Percentiles rank a stretch among this genome's conserved stretches.
These are phyloP conservation scores for Neogale vison DNA, from an alignment of 2,113 vertebrate genomes.

Conservation along the genomic window DNA sequence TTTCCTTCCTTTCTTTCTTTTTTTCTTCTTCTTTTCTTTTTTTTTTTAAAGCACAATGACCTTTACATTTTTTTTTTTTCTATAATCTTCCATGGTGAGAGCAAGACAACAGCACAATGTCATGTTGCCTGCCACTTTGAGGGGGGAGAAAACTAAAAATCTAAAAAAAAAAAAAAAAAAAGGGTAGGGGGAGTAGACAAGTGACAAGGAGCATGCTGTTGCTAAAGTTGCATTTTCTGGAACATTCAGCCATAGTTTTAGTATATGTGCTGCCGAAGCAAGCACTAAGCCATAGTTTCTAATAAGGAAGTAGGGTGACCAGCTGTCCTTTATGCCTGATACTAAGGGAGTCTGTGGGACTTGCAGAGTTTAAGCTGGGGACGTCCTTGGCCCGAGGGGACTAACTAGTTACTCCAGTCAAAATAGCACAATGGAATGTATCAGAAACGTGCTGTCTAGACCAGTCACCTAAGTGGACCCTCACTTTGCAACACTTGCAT, in stretches of 20 bases:
- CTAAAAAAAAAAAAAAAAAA: not conserved
- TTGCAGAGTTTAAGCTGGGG: not conserved
- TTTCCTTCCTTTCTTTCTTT: constrained; percentile 36
- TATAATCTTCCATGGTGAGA: not conserved
- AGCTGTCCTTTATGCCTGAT: not conserved
- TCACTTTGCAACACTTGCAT: fast-evolving
- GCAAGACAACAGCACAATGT: not conserved
- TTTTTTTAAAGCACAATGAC: constrained; percentile 51
- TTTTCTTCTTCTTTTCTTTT: not conserved
- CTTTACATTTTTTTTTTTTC: constrained; percentile 41
- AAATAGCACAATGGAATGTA: not conserved
- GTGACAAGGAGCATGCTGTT: not conserved
- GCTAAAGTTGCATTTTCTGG: not conserved
- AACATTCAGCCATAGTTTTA: not conserved
- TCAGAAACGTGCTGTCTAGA: fast-evolving
- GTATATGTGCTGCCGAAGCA: too few relatives aligned
- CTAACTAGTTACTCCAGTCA: not conserved
- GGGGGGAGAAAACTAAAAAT: not conserved
- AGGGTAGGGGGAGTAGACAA: not conserved
- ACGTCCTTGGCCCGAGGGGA: not conserved
- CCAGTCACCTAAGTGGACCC: not conserved
- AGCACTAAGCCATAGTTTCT: not conserved
- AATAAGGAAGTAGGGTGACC: not conserved
- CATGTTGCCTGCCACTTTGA: constrained; percentile 13
- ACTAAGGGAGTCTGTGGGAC: not conserved